A percentile compares a stretch with the other conserved stretches of the same genome.
These are phyloP conservation scores for Acromyrmex echinatior DNA, from an alignment of 1,140 invertebrate genomes.

Conservation along the genomic window DNA sequence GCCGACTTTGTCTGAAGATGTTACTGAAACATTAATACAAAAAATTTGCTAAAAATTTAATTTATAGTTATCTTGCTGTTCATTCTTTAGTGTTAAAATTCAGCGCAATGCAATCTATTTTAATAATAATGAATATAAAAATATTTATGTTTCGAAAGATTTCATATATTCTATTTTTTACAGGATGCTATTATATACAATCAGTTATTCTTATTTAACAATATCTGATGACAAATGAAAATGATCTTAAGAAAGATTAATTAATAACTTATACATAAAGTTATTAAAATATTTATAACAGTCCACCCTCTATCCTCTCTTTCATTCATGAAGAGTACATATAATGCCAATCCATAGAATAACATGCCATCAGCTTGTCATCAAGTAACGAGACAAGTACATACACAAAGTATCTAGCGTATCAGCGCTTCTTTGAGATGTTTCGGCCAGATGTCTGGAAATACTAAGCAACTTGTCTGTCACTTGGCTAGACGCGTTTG, in stretches of 20 bases:
- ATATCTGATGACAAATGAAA: constrained; percentile 66
- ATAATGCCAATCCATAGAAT: constrained; percentile 11
- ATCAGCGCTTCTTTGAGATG: constrained; percentile 94
- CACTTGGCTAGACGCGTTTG: constrained; percentile 90
- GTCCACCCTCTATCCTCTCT: neutral
- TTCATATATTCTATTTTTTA: constrained; percentile 61
- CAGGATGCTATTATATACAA: constrained; percentile 77
- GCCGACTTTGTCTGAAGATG: constrained; percentile 86
- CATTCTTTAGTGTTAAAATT: neutral
- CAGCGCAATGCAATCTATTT: neutral
- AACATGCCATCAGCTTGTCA: neutral
- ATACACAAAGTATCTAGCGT: constrained; percentile 94
- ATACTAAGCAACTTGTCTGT: constrained; percentile 95
- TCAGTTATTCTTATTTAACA: constrained; percentile 77
- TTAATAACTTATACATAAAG: constrained; percentile 2
- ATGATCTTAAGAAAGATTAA: constrained; percentile 18
- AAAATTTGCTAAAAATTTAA: neutral
- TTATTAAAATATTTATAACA: constrained; percentile 36
- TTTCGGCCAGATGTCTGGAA: constrained; percentile 94
- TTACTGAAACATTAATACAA: constrained; percentile 82
- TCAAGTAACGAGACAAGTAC: constrained; percentile 55
- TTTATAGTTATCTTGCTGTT: neutral
- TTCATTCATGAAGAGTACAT: neutral
- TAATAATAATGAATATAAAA: neutral
- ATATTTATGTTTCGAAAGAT: neutral